Conservation (phyloP, 2,888 invertebrate species). For the Pachliopta kotzebuea region DNA sequence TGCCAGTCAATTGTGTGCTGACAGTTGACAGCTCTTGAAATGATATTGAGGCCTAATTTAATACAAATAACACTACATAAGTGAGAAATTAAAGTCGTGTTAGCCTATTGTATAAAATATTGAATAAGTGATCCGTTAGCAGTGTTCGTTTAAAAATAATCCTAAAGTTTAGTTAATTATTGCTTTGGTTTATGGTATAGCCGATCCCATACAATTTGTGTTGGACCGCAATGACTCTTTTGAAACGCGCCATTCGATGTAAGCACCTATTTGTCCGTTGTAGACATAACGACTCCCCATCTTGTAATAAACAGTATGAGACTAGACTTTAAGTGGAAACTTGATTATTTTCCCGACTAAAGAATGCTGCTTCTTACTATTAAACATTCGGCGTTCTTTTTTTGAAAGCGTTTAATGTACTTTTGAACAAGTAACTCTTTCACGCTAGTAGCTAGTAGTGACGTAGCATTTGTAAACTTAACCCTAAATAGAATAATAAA, state of each 20-base stretch:
- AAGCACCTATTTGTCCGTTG: conserved; percentile 39
- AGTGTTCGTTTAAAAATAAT: background rate
- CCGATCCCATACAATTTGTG: conserved; percentile 35
- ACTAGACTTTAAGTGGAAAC: conserved; percentile 31
- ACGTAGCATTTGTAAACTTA: too few species aligned
- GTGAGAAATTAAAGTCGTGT: too few species aligned
- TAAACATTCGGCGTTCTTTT: background rate
- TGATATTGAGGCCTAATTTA: too few species aligned
- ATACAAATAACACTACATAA: too few species aligned
- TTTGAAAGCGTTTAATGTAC: too few species aligned
- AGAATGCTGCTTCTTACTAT: conserved; percentile 11
- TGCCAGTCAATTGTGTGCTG: too few species aligned
- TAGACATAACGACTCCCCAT: conserved; percentile 38
- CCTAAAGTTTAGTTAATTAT: conserved; percentile 15
- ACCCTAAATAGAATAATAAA: too few species aligned
- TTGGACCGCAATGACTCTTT: conserved; percentile 34
- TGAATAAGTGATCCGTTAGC: too few species aligned
- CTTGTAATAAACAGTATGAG: conserved; percentile 37
- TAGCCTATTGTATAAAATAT: too few species aligned
- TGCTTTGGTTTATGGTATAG: conserved; percentile 33
- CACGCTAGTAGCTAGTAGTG: too few species aligned
- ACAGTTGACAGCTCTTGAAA: too few species aligned
- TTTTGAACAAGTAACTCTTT: too few species aligned
- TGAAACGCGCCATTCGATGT: conserved; percentile 38
- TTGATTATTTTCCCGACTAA: conserved; percentile 25